These are phyloP conservation scores for Condylostylus longicornis DNA, from an alignment of 1,140 invertebrate genomes.

Conservation along the genomic window DNA sequence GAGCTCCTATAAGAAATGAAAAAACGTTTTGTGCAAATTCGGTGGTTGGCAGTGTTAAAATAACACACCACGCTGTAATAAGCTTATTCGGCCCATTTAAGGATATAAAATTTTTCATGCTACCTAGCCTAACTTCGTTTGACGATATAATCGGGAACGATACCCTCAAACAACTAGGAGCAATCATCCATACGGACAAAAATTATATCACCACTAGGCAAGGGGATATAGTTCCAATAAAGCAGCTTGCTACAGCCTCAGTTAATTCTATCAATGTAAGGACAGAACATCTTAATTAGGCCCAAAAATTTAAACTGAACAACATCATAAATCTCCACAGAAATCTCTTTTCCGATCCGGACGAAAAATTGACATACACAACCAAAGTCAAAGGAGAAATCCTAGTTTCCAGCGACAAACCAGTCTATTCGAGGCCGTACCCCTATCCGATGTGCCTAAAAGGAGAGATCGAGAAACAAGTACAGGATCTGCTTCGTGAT, in stretches of 20 bases:
- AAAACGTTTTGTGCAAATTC: slow-evolving; percentile 8
- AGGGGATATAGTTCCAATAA: background rate
- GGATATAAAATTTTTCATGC: slow-evolving; percentile 7
- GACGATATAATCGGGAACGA: slow-evolving; percentile 11
- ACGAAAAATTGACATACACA: slow-evolving; percentile 10
- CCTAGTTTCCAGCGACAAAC: slow-evolving; percentile 7
- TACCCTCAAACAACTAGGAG: slow-evolving; percentile 7
- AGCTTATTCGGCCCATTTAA: slow-evolving; percentile 8
- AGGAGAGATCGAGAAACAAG: slow-evolving; percentile 8
- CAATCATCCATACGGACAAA: slow-evolving; percentile 8
- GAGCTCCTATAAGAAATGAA: slow-evolving; percentile 6
- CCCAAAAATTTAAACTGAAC: background rate
- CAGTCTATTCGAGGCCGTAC: slow-evolving; percentile 11
- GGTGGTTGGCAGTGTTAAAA: slow-evolving; percentile 7
- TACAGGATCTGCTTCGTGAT: slow-evolving; percentile 9
- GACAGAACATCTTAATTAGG: slow-evolving; percentile 2
- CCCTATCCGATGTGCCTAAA: slow-evolving; percentile 10
- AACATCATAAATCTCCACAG: background rate
- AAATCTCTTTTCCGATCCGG: slow-evolving; percentile 8
- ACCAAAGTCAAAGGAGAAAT: slow-evolving; percentile 12
- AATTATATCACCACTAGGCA: slow-evolving; percentile 4
- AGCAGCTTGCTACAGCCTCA: slow-evolving; percentile 6
- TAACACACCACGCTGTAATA: slow-evolving; percentile 7
- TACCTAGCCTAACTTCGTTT: slow-evolving; percentile 10
- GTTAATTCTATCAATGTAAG: slow-evolving; percentile 10